Evolutionary conservation across 2,797 vertebrate genomes (phyloP), one percentile per base, ranked within the genome.

Genomic region (Hippopotamyrus pictus): DNA sequence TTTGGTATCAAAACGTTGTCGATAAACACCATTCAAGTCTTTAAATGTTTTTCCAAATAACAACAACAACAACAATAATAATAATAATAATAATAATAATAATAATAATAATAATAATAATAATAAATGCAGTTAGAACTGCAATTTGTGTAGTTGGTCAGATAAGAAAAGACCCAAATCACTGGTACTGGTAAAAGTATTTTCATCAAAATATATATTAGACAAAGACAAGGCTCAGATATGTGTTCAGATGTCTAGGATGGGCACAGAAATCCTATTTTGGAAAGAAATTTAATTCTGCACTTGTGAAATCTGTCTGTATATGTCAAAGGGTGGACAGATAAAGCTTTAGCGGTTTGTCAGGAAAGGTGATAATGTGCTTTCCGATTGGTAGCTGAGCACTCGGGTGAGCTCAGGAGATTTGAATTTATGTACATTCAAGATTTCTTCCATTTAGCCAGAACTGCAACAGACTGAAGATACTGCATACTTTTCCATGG

Each of bases 261-360:
- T 2, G 1, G 29, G 54, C 5, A 87, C 53, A 62, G 19, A 59
- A 53, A 59, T 53, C 37, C 62, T 44, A 59, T 59, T 57, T 87
- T 3, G 86, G 53, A 87, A 57, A 4, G 25, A 87, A 85, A 51
- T 37, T 41, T 44, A 87, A 37, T 41, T 59, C 17, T 41, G 14
- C 25, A 37, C 33, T 85, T 85, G 83, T 85, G 83, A 85, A 85
- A 85, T 85, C 44, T 29, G 51, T 57, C 85, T 57, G 37, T 41
- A 87, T 87, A 14, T 57, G 29, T 87, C 50, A 33, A 33, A 87
- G 51, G 48, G 86, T 44, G 6, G 53, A 59, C 33, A 87, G 53
- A 87, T 59, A 59, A 41, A 87, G 86, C 86, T 87, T 41, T 53
- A 87, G 29, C 86, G 12, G 51, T 57, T 53, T 87, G 25, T 59